Base-by-base conservation (phyloP, 2,797 vertebrate genomes). In the Myioborus melanocephalus region DNA sequence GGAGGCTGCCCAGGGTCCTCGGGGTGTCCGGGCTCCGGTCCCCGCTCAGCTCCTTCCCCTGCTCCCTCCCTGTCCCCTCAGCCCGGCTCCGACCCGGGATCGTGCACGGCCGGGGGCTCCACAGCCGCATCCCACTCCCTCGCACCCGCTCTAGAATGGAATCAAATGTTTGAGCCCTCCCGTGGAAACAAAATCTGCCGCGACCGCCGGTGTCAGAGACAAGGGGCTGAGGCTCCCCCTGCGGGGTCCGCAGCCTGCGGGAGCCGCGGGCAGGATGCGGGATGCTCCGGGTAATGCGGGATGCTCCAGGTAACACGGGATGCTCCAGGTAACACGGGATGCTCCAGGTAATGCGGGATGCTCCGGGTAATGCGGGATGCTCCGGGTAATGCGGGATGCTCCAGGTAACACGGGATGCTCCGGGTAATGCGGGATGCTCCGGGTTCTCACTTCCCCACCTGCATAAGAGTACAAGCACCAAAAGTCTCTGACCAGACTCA, bases 151-250 rank as follows among this genome's bases (percentile, higher is more conserved):
- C 10, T 2, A 1, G 55, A 10, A 5, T 0, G 50, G 50, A 52
- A n/a, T 56, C 22, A 56, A 34, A 56, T 8, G 2, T 32, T 71
- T 32, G 63, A 13, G 4, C 14, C 24, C 14, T 23, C 6, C 28
- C 34, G 2, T 12, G 43, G 81, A 14, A 56, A 53, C 8, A 10
- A 35, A 77, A 35, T 1, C 50, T 24, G 41, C 39, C 3, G 7
- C 46, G 1, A 3, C 6, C 0, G 12, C 34, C 11, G 52, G 0
- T 14, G 0, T 5, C 10, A 3, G 28, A 26, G 43, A n/a, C 20
- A 4, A 44, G n/a, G 39, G 27, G 14, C 7, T 2, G 32, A 7
- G 43, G 37, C 5, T 5, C 68, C 4, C 20, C 18, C 34, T 39
- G 50, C 35, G 18, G 18, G 35, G 19, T 37, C 52, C 75, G 39